A percentile compares a stretch with the other conserved stretches of the same genome.
phyloP scores from a whole-genome alignment of 1,140 invertebrate genomes.

The Drosophila fuyamai region DNA sequence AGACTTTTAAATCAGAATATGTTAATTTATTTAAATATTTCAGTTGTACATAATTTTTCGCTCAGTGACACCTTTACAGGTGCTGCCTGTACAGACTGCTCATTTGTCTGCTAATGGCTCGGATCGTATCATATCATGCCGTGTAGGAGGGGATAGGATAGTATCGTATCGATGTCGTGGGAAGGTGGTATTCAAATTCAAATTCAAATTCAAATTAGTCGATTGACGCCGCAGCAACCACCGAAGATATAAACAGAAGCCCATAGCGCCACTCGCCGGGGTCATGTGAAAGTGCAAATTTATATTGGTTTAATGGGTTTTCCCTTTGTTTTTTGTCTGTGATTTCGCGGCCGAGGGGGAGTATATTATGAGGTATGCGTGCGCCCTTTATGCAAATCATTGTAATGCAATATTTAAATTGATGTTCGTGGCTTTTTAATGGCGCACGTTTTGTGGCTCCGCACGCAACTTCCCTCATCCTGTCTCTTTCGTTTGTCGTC shows the following conservation, averaged over 20 bases:
- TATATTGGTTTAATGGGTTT: conserved; percentile 74
- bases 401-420: conserved; percentile 83
- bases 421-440: conserved; percentile 78
- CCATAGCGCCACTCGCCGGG: conserved; percentile 23
- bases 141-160: too few relatives aligned
- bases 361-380: conserved; percentile 25
- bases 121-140: not conserved
- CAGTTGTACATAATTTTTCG: not conserved
- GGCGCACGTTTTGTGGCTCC: conserved; percentile 41
- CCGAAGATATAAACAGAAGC: conserved; percentile 6
- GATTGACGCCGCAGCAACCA: conserved; percentile 37
- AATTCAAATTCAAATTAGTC: conserved; percentile 71
- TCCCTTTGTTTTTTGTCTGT: conserved; percentile 33
- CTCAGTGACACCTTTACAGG: conserved; percentile 15
- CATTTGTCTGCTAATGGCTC: conserved; percentile 42
- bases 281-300: conserved; percentile 82
- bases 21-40: too few relatives aligned
- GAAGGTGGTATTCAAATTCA: conserved; percentile 44
- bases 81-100: conserved; percentile 17
- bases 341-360: conserved; percentile 53
- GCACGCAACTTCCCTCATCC: conserved; percentile 49
- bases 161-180: conserved; percentile 72
- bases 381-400: conserved; percentile 78
- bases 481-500: not conserved
- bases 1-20: too few relatives aligned